phyloP scores from a whole-genome alignment of 2,888 invertebrate species.

The Fissipunctia ypsillon region DNA sequence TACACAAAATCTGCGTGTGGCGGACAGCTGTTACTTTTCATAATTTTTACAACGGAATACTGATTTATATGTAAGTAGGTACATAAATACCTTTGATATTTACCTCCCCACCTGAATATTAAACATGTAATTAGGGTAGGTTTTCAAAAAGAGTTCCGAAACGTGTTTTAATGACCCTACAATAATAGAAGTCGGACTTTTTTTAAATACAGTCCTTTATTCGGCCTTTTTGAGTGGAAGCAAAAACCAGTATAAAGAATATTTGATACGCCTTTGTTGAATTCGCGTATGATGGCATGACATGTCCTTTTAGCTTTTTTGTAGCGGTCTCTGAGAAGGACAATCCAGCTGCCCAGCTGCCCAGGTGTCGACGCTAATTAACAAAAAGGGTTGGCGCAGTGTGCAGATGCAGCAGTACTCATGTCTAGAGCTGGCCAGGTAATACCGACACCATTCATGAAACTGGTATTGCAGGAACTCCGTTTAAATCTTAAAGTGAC shows the following conservation, averaged over 20 bases:
- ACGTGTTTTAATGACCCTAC: conserved; percentile 43
- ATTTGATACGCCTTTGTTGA: conserved; percentile 39
- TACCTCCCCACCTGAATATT: conserved; percentile 38
- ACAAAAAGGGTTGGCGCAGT: conserved; percentile 18
- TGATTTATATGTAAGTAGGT: conserved; percentile 49
- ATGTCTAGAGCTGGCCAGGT: not conserved
- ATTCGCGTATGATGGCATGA: conserved; percentile 38
- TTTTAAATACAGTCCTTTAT: conserved; percentile 34
- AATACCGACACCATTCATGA: not conserved
- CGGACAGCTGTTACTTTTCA: conserved; percentile 60
- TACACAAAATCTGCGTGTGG: conserved; percentile 43
- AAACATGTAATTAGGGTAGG: conserved; percentile 53
- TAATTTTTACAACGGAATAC: conserved; percentile 50
- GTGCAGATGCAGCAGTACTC: conserved; percentile 47
- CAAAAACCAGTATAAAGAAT: conserved; percentile 42
- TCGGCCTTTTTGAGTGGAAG: conserved; percentile 21
- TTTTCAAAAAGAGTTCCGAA: conserved; percentile 32
- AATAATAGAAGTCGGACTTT: conserved; percentile 40
- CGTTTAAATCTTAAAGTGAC: conserved; percentile 42
- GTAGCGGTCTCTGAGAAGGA: conserved; percentile 11
- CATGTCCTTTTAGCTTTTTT: conserved; percentile 36
- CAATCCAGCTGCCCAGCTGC: conserved; percentile 7
- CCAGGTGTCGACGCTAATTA: conserved; percentile 48
- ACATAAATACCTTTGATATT: conserved; percentile 51
- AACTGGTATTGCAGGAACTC: conserved; percentile 4